A percentile compares a stretch with the other conserved stretches of the same genome.
Evolutionary conservation across 1,140 invertebrate species (phyloP).

Genomic region (Drosophila fuyamai): DNA sequence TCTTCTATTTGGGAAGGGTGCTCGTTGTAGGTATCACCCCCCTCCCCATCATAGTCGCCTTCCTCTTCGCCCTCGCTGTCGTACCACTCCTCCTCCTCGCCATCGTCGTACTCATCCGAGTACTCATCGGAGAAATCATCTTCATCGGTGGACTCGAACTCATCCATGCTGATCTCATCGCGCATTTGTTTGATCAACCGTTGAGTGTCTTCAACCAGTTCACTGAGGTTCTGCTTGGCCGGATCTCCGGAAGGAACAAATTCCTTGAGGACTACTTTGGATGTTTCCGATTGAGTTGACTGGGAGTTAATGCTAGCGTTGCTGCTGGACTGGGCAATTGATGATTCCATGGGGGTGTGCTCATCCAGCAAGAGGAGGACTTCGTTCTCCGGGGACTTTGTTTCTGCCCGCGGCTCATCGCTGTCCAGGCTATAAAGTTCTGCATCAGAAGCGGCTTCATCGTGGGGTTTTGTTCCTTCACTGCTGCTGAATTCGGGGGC

Average conservation of each 20-base stretch:
- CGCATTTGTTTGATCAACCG: constrained; percentile 87
- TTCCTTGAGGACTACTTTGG: constrained; percentile 56
- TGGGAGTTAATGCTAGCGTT: constrained; percentile 48
- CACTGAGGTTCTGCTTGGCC: constrained; percentile 85
- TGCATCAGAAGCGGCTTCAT: constrained; percentile 63
- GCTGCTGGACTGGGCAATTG: constrained; percentile 46
- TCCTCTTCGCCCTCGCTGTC: constrained; percentile 85
- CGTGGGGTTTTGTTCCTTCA: constrained; percentile 27
- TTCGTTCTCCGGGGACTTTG: constrained; percentile 49
- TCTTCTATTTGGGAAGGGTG: constrained; percentile 56
- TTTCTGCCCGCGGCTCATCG: constrained; percentile 38
- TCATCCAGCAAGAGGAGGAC: constrained; percentile 30
- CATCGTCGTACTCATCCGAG: constrained; percentile 82
- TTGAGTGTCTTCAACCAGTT: constrained; percentile 87
- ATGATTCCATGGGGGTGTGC: constrained; percentile 6
- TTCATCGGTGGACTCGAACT: constrained; percentile 86
- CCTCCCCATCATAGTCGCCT: constrained; percentile 66
- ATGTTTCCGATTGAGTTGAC: constrained; percentile 45
- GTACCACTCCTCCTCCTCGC: constrained; percentile 85
- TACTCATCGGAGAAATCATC: constrained; percentile 86
- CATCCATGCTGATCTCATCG: constrained; percentile 87
- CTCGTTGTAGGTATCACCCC: constrained; percentile 57
- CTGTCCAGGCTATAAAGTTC: constrained; percentile 73
- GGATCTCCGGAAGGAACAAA: constrained; percentile 77
- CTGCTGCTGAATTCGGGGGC: constrained; percentile 59